Percentiles rank a stretch among this genome's conserved stretches.
phyloP scores from a whole-genome alignment of 1,140 invertebrate genomes.

The Drosophila prosaltans region DNA sequence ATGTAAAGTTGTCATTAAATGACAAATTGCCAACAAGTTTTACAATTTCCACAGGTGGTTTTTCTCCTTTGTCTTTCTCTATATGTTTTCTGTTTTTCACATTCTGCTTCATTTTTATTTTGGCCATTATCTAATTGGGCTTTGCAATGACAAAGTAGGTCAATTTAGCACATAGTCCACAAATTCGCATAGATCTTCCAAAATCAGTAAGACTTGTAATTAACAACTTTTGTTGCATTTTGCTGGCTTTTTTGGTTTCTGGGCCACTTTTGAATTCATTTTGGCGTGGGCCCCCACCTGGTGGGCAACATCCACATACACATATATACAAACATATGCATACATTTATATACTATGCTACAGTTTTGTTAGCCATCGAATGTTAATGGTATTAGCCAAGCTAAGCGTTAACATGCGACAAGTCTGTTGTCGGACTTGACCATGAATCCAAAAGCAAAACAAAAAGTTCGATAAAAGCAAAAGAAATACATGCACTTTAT shows the following conservation, averaged over 20 bases:
- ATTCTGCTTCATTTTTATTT: slow-evolving; percentile 19
- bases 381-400: slow-evolving; percentile 63
- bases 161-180: slow-evolving; percentile 13
- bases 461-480: slow-evolving; percentile 7
- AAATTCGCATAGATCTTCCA: slow-evolving; percentile 12
- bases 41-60: not conserved
- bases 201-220: slow-evolving; percentile 10
- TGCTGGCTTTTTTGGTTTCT: not conserved
- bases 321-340: not conserved
- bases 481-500: not conserved
- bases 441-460: slow-evolving; percentile 24
- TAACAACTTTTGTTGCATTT: slow-evolving; percentile 14
- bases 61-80: not conserved
- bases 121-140: slow-evolving; percentile 37
- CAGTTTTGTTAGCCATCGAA: slow-evolving; percentile 48
- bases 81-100: not conserved
- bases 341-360: too few relatives aligned
- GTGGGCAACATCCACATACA: not conserved
- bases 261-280: slow-evolving; percentile 4
- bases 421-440: slow-evolving; percentile 28
- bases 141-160: not conserved
- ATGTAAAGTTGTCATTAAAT: too few relatives aligned
- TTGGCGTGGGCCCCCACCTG: not conserved
- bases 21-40: not conserved
- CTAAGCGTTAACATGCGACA: slow-evolving; percentile 39